A percentile compares a stretch with the other conserved stretches of the same genome.
Conservation (phyloP, 2,888 invertebrate species). For the Panorpa germanica region DNA sequence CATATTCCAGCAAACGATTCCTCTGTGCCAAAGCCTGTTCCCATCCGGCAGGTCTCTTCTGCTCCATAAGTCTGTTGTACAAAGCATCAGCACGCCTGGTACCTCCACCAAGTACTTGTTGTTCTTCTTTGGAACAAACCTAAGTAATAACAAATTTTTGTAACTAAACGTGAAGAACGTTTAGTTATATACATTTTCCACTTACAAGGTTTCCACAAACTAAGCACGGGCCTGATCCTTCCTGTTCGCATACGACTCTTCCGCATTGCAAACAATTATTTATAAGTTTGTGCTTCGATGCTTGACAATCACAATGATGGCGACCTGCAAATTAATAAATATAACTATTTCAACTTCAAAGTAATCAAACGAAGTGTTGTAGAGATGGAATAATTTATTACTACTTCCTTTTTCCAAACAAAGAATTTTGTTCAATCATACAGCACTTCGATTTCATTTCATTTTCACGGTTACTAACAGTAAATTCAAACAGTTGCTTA, state of each 20-base stretch:
- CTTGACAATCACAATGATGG: conserved; percentile 82
- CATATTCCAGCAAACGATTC: conserved; percentile 67
- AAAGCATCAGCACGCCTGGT: conserved; percentile 49
- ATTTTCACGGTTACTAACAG: conserved; percentile 2
- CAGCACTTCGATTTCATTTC: no score
- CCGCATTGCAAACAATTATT: conserved; percentile 92
- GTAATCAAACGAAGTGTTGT: no score
- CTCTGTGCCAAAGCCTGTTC: conserved; percentile 59
- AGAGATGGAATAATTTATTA: no score
- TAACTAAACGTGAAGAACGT: neutral
- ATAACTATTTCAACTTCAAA: conserved; percentile 25
- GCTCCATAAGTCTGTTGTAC: conserved; percentile 40
- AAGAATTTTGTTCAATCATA: no score
- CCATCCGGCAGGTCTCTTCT: conserved; percentile 35
- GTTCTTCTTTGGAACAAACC: conserved; percentile 56
- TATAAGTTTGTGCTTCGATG: conserved; percentile 70
- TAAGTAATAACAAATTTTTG: conserved; percentile 16
- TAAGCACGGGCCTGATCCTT: conserved; percentile 92
- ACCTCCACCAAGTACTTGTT: conserved; percentile 39
- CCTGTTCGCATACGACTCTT: conserved; percentile 84
- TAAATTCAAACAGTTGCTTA: no score
- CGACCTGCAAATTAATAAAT: conserved; percentile 50
- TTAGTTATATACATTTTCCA: conserved; percentile 6
- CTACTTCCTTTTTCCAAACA: no score
- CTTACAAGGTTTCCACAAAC: conserved; percentile 74